Evolutionary conservation across 2,797 vertebrate genomes (phyloP), one percentile per base, ranked within the genome.

Genomic region (Argya squamiceps): DNA sequence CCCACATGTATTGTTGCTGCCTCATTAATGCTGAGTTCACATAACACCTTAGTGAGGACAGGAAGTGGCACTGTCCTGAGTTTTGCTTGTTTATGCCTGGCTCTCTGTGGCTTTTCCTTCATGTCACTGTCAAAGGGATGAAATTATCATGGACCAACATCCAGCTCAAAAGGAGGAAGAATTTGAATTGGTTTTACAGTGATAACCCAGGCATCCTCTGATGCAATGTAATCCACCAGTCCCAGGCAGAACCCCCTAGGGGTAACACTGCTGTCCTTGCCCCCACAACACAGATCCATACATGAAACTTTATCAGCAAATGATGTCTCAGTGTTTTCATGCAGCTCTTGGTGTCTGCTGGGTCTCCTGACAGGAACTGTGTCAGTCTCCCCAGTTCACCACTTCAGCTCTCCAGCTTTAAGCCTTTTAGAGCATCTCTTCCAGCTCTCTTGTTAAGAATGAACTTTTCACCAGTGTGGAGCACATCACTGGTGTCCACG

Each of bases 81-180:
- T 62, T 84, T 75, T 30, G 19, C 15, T 86, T 88, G 50, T 79
- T 92, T 76, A 73, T 0, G 7, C 12, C 12, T 50, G 24, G 34
- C 44, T 3, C 12, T 59, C 80, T 69, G 80, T 63, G 83, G 83
- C 39, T 94, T 95, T 76, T 86, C 39, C 67, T 87, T 84, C 23
- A 10, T 70, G 90, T 67, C 67, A 52, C 58, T 93, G 88, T 71
- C 77, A 53, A 0, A 11, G 29, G 39, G 62, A 81, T 55, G 50
- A 76, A 93, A 73, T 67, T 90, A 96, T 95, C 92, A 0, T 36
- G 11, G 32, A 69, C 80, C 69, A 88, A 88, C 95, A 90, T 65
- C n/a, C 94, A 84, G 63, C 29, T 63, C 21, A 34, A 88, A 81
- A 81, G 39, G 30, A 92, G 44, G 77, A 96, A 95, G 62, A 62